Evolutionary conservation across 1,140 invertebrate species (phyloP).

Genomic region (Schlechtendalia chinensis): DNA sequence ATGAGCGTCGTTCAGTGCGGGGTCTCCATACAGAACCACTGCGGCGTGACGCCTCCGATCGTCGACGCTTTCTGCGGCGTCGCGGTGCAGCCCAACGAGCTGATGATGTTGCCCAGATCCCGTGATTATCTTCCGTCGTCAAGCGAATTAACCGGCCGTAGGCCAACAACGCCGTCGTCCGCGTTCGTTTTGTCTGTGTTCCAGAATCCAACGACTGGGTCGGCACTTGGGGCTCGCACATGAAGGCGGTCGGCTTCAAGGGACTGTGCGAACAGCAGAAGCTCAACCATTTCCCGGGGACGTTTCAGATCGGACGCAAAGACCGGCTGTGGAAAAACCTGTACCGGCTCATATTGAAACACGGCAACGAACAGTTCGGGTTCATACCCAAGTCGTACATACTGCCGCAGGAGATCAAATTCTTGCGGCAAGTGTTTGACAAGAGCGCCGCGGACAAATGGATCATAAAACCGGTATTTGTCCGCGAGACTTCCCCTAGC

Average conservation of each 20-base stretch:
- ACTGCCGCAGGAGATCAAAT: constrained; percentile 80
- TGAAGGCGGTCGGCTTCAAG: constrained; percentile 73
- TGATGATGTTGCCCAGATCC: constrained; percentile 29
- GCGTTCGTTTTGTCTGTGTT: not conserved
- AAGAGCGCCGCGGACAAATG: constrained; percentile 68
- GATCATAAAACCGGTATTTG: constrained; percentile 76
- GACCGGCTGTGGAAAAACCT: constrained; percentile 90
- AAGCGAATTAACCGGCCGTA: not conserved
- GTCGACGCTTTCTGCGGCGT: constrained; percentile 2
- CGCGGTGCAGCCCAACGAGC: not conserved
- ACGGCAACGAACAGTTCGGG: constrained; percentile 71
- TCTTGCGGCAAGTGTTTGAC: constrained; percentile 82
- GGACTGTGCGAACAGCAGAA: constrained; percentile 85
- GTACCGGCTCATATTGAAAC: constrained; percentile 71
- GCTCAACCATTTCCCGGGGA: constrained; percentile 95
- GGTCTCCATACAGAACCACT: constrained; percentile 36
- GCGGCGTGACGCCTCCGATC: constrained; percentile 31
- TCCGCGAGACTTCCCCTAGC: too few relatives aligned
- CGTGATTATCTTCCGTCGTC: not conserved
- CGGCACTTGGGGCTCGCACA: constrained; percentile 79
- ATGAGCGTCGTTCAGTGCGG: constrained; percentile 58
- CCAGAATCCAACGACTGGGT: constrained; percentile 70
- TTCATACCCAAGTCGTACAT: constrained; percentile 94
- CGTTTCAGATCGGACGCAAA: constrained; percentile 95
- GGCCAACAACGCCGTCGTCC: not conserved